Percentiles rank a stretch among this genome's conserved stretches.
These are phyloP conservation scores for Shinisaurus crocodilurus DNA, from an alignment of 2,113 vertebrate species.

Conservation along the genomic window DNA sequence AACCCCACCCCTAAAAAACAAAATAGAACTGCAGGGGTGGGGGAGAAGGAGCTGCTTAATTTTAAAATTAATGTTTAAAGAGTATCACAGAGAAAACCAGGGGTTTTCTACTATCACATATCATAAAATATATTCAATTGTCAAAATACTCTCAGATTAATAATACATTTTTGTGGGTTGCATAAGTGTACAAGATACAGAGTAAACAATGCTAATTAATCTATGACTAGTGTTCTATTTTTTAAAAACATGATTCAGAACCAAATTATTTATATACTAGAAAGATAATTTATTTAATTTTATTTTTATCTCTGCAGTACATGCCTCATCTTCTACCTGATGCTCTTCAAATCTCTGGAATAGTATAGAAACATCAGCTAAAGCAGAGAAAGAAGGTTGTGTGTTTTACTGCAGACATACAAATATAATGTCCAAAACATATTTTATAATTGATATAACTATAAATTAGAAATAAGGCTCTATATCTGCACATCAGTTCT, in stretches of 20 bases:
- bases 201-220: neutral
- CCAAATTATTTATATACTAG: no score
- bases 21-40: neutral
- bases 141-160: neutral
- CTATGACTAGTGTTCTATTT: neutral
- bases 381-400: neutral
- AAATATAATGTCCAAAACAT: neutral
- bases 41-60: neutral
- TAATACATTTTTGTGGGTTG: neutral
- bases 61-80: slow-evolving; percentile 1
- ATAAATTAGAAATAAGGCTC: no score
- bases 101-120: neutral
- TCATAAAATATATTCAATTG: neutral
- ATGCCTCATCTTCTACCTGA: neutral
- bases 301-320: neutral
- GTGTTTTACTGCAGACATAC: neutral
- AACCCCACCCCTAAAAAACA: neutral
- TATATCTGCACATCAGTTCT: neutral
- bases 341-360: neutral
- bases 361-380: neutral
- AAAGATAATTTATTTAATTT: no score
- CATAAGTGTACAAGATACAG: neutral
- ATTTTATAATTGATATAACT: neutral
- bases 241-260: neutral
- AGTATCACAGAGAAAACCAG: neutral